These are phyloP conservation scores for Mesocricetus auratus DNA, from an alignment of 2,113 vertebrate genomes.

Conservation along the genomic window DNA sequence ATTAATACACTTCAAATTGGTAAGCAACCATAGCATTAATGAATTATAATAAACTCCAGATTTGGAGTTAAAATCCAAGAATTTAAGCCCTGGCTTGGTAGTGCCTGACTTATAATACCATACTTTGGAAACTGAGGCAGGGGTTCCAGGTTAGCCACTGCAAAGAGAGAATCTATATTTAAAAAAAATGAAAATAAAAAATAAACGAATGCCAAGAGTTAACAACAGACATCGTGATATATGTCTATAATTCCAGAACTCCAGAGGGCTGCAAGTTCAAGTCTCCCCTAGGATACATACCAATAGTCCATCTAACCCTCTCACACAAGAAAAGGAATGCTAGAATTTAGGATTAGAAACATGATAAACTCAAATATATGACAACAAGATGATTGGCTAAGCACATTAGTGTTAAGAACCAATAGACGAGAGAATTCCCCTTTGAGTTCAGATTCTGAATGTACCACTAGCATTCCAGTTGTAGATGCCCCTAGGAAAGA, in stretches of 20 bases:
- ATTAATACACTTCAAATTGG: background rate
- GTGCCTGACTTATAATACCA: background rate
- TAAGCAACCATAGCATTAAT: background rate
- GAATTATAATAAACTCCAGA: background rate
- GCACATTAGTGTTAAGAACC: background rate
- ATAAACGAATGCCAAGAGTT: background rate
- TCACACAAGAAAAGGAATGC: background rate
- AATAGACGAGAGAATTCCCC: background rate
- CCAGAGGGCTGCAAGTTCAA: background rate
- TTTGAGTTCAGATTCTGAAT: slow-evolving; percentile 5
- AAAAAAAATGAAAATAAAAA: background rate
- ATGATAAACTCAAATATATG: background rate
- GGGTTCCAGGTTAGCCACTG: background rate
- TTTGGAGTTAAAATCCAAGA: background rate
- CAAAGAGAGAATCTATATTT: background rate
- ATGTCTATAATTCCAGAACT: background rate
- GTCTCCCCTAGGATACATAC: background rate
- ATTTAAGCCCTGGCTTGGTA: background rate
- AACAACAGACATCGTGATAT: background rate
- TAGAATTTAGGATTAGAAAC: background rate
- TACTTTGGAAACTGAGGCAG: background rate
- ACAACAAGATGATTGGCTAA: background rate
- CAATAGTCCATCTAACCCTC: background rate
- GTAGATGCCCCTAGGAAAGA: background rate
- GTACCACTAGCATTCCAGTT: background rate